Evolutionary conservation across 2,113 vertebrate species (phyloP), one percentile per base, ranked within the genome.

Genomic region (Theristicus caerulescens): DNA sequence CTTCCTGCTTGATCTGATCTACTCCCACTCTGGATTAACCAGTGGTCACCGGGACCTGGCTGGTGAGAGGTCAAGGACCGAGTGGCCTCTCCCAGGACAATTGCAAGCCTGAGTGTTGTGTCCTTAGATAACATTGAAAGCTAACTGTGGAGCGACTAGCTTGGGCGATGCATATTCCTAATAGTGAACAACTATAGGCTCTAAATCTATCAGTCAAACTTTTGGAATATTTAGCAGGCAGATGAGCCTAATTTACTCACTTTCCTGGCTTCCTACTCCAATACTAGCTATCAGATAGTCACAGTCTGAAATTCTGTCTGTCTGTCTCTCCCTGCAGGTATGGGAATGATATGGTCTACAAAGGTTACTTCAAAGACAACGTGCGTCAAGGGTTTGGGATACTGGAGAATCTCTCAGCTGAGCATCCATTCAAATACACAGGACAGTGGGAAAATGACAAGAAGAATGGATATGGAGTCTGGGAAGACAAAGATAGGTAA

Each of bases 381-480:
- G 3, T 97, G 76, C 96, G 98, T 8, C 98, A 98, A 1, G 98
- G 98, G 0, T 99, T 98, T 22, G 98, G 98, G 24, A 84, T 98
- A 58, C 83, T 99, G 9, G 97, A 98, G 77, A 97, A 82, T 1
- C 4, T 74, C 27, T 87, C 79, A 0, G 74, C 91, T 5, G 52
- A 96, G 5, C 79, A 52, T 18, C 74, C 97, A 1, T 98, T 95
- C 76, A 98, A 66, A 76, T 99, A 98, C 94, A 98, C 98, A 0
- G 98, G 98, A 24, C 98, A 98, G 24, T 98, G 98, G 98, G 96
- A 98, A 29, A 95, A 84, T 3, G 98, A 97, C 93, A 98, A 96
- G 84, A 97, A 97, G 90, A 96, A 65, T 0, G 98, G 98, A 27
- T 98, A 98, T 1, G 98, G 98, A 13, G 20, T 99, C 4, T 96